A percentile compares a stretch with the other conserved stretches of the same genome.
Evolutionary conservation across 35 echinoderm and acorn worm species (phyloP).

Genomic region (Acanthaster planci): DNA sequence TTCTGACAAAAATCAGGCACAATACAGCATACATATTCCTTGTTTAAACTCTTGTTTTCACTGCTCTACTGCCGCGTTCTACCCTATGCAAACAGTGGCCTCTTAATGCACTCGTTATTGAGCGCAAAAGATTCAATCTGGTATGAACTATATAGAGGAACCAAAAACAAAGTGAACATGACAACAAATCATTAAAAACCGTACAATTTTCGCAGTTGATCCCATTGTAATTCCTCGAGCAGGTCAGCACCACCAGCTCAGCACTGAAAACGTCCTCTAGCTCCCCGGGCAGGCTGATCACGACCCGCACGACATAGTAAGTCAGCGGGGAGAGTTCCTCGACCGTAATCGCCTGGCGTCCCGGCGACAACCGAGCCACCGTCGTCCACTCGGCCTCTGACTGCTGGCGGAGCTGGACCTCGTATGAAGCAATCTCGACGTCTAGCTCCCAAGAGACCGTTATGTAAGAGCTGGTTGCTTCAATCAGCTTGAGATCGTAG

Average conservation of each 20-base stretch:
- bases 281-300: slow-evolving; percentile 1
- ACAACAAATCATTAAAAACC: too few species aligned
- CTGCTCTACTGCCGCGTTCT: too few species aligned
- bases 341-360: neutral
- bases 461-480: neutral
- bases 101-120: too few species aligned
- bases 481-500: slow-evolving; percentile 9
- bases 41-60: too few species aligned
- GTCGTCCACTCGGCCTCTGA: neutral
- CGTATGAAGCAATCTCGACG: neutral
- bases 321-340: slow-evolving; percentile 7
- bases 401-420: neutral
- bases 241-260: slow-evolving; percentile 35
- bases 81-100: too few species aligned
- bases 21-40: too few species aligned
- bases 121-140: too few species aligned
- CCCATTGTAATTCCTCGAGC: slow-evolving; percentile 9
- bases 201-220: slow-evolving; percentile 54
- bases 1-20: too few species aligned
- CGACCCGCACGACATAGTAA: slow-evolving; percentile 21
- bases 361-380: neutral
- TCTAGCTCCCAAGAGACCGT: neutral
- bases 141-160: too few species aligned
- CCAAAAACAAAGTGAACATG: too few species aligned
- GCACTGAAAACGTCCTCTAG: neutral